Conservation (phyloP, 2,888 invertebrate genomes). For the Euphydryas editha region DNA sequence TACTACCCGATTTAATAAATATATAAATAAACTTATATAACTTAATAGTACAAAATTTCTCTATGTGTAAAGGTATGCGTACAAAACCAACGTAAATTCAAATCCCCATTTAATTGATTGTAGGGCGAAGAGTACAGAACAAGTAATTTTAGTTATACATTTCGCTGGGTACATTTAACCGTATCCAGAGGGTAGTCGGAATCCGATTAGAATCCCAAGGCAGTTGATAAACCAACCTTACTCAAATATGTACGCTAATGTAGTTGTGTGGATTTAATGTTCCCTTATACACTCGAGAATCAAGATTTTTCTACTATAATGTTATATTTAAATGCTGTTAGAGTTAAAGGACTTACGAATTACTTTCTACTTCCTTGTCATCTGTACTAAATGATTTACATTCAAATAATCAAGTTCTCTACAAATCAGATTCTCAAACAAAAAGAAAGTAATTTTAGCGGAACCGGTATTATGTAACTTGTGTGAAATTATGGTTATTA, state of each 20-base stretch:
- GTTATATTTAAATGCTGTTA: not conserved
- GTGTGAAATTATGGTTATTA: too few species aligned
- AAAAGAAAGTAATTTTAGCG: not conserved
- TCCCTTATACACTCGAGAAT: not conserved
- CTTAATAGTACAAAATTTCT: not conserved
- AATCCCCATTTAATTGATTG: conserved; percentile 5
- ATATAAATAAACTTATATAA: too few species aligned
- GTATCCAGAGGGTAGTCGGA: conserved; percentile 31
- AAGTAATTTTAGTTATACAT: conserved; percentile 21
- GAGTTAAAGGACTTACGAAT: not conserved
- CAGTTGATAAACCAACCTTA: conserved; percentile 34
- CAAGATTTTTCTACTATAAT: not conserved
- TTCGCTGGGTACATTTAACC: conserved; percentile 25
- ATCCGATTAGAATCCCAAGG: conserved; percentile 39
- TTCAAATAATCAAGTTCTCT: too few species aligned
- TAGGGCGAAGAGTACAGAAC: conserved; percentile 9
- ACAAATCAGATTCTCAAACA: not conserved
- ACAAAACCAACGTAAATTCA: not conserved
- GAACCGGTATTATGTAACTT: too few species aligned
- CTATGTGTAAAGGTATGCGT: not conserved
- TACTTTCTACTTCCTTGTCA: not conserved
- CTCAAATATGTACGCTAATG: conserved; percentile 31
- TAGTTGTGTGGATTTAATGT: conserved; percentile 32
- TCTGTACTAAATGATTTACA: not conserved
- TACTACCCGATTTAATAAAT: too few species aligned